Evolutionary conservation across 2,113 vertebrate species (phyloP), one percentile per base, ranked within the genome.

Genomic region (Pantherophis guttatus): DNA sequence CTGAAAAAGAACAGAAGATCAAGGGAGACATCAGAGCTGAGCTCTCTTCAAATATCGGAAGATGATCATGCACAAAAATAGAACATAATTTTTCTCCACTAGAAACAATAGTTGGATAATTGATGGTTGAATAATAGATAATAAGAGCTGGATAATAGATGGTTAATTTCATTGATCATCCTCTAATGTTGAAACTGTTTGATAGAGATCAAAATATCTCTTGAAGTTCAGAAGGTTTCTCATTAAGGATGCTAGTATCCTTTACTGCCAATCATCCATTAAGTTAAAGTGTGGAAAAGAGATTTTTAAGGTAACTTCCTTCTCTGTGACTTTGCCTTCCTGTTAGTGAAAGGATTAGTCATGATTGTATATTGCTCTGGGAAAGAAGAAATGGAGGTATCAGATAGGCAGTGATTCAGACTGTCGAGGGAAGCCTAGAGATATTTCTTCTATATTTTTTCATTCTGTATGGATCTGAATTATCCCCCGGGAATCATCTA

Each of bases 401-500:
- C 50, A 59, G 33, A 52, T 33, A 81, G 8, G 62, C 88, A 93
- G 91, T 89, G 87, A 91, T 70, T 93, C 87, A 57, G 86, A 59
- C 52, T 39, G 93, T 95, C 85, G 86, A 86, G 70, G 65, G 52
- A 91, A 81, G 92, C 62, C 89, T 94, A 11, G 39, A 86, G 92
- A 26, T 94, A 92, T 91, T 94, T 95, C 88, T 86, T 95, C 95
- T 87, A 95, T 96, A 97, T 98, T 98, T 97, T 97, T 96, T 95
- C 92, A 95, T 96, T 93, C 94, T 95, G 33, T 91, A 95, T 96
- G 97, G 97, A 97, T 93, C 90, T 96, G 93, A 92, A 88, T 94
- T 95, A 65, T 94, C 93, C 97, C 97, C 96, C 95, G 97, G 95
- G 94, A 98, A 93, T 57, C 94, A 95, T 98, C 97, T 97, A 96